Conservation (phyloP, 2,888 invertebrate genomes). For the Microplitis manilae region DNA sequence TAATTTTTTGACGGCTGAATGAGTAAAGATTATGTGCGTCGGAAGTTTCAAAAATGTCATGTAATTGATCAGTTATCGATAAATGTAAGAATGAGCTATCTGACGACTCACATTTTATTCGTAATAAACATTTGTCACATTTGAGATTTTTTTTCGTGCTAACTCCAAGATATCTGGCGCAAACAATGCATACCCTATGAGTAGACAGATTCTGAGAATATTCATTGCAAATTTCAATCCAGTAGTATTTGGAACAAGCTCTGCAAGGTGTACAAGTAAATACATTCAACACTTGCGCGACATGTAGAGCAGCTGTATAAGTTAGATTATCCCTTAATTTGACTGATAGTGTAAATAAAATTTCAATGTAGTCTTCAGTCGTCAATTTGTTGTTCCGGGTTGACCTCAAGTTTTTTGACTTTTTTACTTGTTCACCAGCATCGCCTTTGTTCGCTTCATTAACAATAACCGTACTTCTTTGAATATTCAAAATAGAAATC, state of each 20-base stretch:
- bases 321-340: slow-evolving; percentile 9
- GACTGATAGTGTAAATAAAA: slow-evolving; percentile 7
- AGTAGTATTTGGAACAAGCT: slow-evolving; percentile 14
- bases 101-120: slow-evolving; percentile 3
- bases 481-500: neutral
- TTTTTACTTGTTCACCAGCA: neutral
- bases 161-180: neutral
- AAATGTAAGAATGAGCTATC: slow-evolving; percentile 4
- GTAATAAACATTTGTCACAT: neutral
- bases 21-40: slow-evolving; percentile 5
- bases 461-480: neutral
- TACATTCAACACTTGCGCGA: slow-evolving; percentile 2
- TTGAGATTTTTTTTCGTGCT: slow-evolving; percentile 7
- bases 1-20: neutral
- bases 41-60: neutral
- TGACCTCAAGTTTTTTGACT: neutral
- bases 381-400: slow-evolving; percentile 10
- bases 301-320: slow-evolving; percentile 10
- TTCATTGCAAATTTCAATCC: slow-evolving; percentile 7
- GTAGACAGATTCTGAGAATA: neutral
- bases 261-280: neutral
- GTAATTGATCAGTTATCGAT: neutral
- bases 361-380: slow-evolving; percentile 4
- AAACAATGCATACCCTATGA: neutral
- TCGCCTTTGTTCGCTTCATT: neutral